Base-by-base conservation (phyloP, 2,113 vertebrate genomes). In the Thermophis baileyi region DNA sequence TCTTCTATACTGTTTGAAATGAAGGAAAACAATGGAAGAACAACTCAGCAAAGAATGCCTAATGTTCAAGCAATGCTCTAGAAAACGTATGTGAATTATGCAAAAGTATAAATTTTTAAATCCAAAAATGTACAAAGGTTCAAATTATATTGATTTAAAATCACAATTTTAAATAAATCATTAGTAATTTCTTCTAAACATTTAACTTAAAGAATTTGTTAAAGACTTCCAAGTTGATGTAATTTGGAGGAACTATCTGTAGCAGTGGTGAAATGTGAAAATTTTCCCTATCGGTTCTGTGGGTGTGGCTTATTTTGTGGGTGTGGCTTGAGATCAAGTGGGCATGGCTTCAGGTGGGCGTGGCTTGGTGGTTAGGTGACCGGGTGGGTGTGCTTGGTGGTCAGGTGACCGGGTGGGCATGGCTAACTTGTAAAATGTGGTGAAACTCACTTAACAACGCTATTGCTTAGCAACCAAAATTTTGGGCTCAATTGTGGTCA, bases 91-190 rank as follows among this genome's bases (percentile, higher is more conserved):
- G n/a, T 44, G 0, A 89, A 93, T 93, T 53, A 60, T 85, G 12
- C 11, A 20, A 44, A 89, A 93, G 35, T 0, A 49, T 40, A 95
- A 5, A 88, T 91, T 60, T 91, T 35, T n/a, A 54, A 92, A 12
- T 89, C 57, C 57, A 93, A 93, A 27, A 87, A 22, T 55, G 54
- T 90, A 91, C 51, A 55, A 93, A 90, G 88, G 51, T 7, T 90
- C 35, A 3, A 89, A 63, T 30, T 30, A 12, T 63, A 63, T 63
- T 55, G 54, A 55, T 55, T 30, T 63, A 63, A 27, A 30, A 27
- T 60, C 57, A 63, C 10, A 63, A 30, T 63, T 63, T 63, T 63
- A 63, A 63, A 63, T 63, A 27, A 63, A 60, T 60, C 9, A 60
- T 10, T 60, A 60, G 57, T 63, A 30, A 30, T 63, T 63, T 63